Percentiles rank a stretch among this genome's conserved stretches.
These are phyloP conservation scores for Brachypodius melanocephalos DNA, from an alignment of 2,113 vertebrate genomes.

Conservation along the genomic window DNA sequence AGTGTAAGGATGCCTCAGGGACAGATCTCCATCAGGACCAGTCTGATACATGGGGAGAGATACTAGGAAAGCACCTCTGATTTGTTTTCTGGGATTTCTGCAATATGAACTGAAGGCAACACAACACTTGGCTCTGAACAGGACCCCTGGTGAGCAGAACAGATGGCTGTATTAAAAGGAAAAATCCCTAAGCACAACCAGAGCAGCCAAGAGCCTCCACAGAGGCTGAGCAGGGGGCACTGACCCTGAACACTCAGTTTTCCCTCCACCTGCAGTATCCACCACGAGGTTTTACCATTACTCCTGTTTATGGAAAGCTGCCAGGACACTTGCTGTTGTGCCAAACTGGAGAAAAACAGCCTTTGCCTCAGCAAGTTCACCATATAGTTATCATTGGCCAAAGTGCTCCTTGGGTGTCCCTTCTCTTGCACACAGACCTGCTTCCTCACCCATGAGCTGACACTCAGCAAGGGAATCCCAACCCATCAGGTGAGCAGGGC, in stretches of 20 bases:
- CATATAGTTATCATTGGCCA: rapidly evolving
- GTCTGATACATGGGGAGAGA: not conserved
- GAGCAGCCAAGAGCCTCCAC: not conserved
- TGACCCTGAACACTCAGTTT: not conserved
- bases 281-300: not conserved
- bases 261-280: not conserved
- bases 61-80: not conserved
- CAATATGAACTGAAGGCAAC: not conserved
- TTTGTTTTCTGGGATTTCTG: not conserved
- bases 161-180: not conserved
- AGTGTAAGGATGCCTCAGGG: not conserved
- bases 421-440: not conserved
- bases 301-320: not conserved
- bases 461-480: not conserved
- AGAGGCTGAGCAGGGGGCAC: not conserved
- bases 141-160: not conserved
- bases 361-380: not conserved
- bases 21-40: not conserved
- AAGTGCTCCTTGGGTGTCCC: rapidly evolving
- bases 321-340: not conserved
- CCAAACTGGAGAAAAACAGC: not conserved
- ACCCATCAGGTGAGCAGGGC: rapidly evolving
- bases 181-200: not conserved
- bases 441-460: rapidly evolving
- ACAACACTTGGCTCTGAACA: not conserved